Conservation (phyloP, 2,797 vertebrate genomes). For the Nothura maculosa region DNA sequence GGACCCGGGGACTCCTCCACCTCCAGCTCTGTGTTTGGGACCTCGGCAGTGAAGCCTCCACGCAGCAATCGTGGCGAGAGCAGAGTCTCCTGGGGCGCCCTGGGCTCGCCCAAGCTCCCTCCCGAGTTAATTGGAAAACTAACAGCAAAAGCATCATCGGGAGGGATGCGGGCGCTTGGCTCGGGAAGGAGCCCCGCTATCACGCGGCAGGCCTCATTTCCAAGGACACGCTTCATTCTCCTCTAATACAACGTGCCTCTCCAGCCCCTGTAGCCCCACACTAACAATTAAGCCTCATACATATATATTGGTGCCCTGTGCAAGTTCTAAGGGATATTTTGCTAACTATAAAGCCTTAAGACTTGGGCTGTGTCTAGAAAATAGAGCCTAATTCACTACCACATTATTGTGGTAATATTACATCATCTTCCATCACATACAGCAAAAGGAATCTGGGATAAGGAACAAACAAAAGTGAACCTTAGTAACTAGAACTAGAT, state of each 20-base stretch:
- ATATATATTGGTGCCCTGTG: neutral
- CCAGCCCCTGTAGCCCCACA: slow-evolving; percentile 26
- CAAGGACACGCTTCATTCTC: slow-evolving; percentile 70
- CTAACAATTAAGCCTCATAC: slow-evolving; percentile 70
- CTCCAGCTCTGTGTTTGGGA: no score
- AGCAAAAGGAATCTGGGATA: neutral
- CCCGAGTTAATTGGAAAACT: slow-evolving; percentile 81
- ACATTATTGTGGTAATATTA: slow-evolving; percentile 26
- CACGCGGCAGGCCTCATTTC: slow-evolving; percentile 76
- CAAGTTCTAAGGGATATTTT: slow-evolving; percentile 54
- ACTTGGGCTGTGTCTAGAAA: neutral
- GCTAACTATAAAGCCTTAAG: slow-evolving; percentile 40
- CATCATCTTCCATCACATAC: neutral
- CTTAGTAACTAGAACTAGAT: neutral
- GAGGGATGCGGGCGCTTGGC: slow-evolving; percentile 71
- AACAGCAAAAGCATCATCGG: slow-evolving; percentile 75
- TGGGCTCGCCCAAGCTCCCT: slow-evolving; percentile 75
- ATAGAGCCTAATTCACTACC: neutral
- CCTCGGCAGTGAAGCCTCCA: no score
- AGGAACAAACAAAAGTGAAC: neutral
- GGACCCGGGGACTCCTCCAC: no score
- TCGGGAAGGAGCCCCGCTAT: slow-evolving; percentile 59
- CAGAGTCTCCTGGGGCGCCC: slow-evolving; percentile 71
- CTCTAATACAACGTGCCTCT: slow-evolving; percentile 34
- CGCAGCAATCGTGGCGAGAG: slow-evolving; percentile 67